A percentile compares a stretch with the other conserved stretches of the same genome.
Conservation (phyloP, 2,113 vertebrate species). For the Pithys albifrons region DNA sequence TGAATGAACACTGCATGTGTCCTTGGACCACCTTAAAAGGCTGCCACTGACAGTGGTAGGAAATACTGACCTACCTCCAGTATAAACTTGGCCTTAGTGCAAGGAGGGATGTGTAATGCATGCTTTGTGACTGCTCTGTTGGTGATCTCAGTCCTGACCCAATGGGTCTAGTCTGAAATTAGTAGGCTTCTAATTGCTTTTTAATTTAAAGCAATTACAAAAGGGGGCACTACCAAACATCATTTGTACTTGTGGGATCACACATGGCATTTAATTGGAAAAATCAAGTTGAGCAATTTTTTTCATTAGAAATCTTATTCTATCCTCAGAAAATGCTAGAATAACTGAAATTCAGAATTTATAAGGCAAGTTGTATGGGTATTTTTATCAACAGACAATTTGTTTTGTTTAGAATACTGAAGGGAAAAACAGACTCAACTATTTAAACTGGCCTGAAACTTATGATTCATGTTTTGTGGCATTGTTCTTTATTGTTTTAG, state of each 20-base stretch:
- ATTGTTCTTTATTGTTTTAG: constrained; percentile 45
- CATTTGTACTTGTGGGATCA: constrained; percentile 45
- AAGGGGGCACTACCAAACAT: constrained; percentile 29
- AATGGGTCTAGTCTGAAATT: constrained; percentile 54
- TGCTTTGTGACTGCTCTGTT: constrained; percentile 12
- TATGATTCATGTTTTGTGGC: constrained; percentile 25
- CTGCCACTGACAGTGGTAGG: constrained; percentile 6
- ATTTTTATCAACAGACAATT: background rate
- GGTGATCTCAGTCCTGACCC: constrained; percentile 58
- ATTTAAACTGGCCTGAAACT: background rate
- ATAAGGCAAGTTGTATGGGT: background rate
- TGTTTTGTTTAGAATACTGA: background rate
- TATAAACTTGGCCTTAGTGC: constrained; percentile 24
- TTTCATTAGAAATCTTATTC: background rate
- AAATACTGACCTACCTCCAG: constrained; percentile 25
- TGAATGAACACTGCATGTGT: background rate
- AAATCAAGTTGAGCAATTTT: background rate
- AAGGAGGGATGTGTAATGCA: background rate
- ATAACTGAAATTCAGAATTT: background rate
- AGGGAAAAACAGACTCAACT: background rate
- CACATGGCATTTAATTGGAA: background rate
- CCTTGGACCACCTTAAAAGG: background rate
- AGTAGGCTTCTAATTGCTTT: constrained; percentile 69
- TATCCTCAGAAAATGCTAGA: background rate
- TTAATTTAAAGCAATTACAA: constrained; percentile 71